Evolutionary conservation across 2,113 vertebrate species (phyloP).

Genomic region (Phocoena sinus): DNA sequence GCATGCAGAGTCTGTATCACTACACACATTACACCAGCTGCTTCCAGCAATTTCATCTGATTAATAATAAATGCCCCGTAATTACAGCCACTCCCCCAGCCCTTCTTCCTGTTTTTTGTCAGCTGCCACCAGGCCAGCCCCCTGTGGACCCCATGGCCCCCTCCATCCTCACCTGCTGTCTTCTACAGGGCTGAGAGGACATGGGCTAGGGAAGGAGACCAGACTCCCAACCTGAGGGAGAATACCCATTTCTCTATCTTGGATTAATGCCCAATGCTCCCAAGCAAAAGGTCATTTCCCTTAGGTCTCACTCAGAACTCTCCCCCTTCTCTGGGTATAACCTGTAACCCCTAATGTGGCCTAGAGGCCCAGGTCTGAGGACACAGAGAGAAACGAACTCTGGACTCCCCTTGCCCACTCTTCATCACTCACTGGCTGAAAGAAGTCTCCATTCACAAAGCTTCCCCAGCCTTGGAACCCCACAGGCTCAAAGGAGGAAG

Average conservation of each 20-base stretch:
- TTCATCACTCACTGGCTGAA: background rate
- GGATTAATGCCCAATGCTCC: background rate
- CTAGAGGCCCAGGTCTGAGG: background rate
- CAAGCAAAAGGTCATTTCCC: conserved; percentile 2
- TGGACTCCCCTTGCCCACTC: background rate
- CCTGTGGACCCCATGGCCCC: background rate
- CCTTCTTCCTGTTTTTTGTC: conserved; percentile 81
- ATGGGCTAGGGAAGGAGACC: background rate
- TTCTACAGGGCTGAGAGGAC: conserved; percentile 18
- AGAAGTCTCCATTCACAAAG: conserved; percentile 13
- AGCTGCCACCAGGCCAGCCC: conserved; percentile 76
- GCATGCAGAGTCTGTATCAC: conserved; percentile 71
- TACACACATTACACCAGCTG: conserved; percentile 82
- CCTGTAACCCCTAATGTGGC: background rate
- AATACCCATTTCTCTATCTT: background rate
- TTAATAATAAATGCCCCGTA: conserved; percentile 88
- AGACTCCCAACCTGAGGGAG: background rate
- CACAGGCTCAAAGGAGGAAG: background rate
- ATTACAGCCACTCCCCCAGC: conserved; percentile 83
- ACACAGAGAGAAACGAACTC: background rate
- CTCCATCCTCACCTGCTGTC: conserved; percentile 50
- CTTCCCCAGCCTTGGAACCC: background rate
- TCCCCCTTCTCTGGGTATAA: background rate
- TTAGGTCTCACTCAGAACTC: background rate
- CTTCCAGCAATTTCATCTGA: conserved; percentile 86